Evolutionary conservation across 2,888 invertebrate genomes (phyloP).

Genomic region (Drosophila hamatofila): DNA sequence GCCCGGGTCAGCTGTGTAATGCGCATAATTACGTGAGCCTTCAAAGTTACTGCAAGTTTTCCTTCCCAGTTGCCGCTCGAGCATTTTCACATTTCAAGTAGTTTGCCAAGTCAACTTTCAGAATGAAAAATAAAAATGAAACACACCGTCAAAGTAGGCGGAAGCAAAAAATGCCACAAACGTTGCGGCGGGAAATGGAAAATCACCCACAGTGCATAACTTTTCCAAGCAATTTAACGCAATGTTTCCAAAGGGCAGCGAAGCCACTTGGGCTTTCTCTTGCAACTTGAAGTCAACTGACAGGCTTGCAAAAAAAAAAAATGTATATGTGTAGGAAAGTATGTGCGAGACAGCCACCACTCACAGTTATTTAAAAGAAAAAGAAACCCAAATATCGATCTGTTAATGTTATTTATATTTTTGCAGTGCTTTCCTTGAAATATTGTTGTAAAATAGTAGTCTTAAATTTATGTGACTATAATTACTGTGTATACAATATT

Average conservation of each 20-base stretch:
- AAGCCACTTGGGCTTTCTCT: conserved; percentile 6
- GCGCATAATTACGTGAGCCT: conserved; percentile 67
- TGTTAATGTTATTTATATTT: too few species aligned
- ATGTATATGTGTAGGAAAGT: not conserved
- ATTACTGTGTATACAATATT: too few species aligned
- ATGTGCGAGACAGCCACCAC: not conserved
- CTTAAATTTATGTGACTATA: too few species aligned
- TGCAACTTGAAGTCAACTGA: conserved; percentile 13
- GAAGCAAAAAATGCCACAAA: conserved; percentile 1
- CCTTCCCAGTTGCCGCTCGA: conserved; percentile 56
- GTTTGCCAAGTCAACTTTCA: conserved; percentile 71
- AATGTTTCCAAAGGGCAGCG: conserved; percentile 43
- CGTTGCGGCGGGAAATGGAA: not conserved
- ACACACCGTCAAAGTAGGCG: conserved; percentile 32
- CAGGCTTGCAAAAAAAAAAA: not conserved
- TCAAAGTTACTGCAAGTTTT: conserved; percentile 69
- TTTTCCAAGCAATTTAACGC: conserved; percentile 73
- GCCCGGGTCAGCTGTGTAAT: conserved; percentile 39
- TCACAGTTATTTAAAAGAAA: not conserved
- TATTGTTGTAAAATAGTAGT: too few species aligned
- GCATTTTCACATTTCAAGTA: conserved; percentile 76
- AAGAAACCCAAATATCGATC: not conserved
- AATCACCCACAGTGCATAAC: conserved; percentile 56
- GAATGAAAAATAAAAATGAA: conserved; percentile 46
- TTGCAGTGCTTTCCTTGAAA: too few species aligned